Evolutionary conservation across 2,113 vertebrate genomes (phyloP), one percentile per base, ranked within the genome.

Genomic region (Leptodactylus fuscus): DNA sequence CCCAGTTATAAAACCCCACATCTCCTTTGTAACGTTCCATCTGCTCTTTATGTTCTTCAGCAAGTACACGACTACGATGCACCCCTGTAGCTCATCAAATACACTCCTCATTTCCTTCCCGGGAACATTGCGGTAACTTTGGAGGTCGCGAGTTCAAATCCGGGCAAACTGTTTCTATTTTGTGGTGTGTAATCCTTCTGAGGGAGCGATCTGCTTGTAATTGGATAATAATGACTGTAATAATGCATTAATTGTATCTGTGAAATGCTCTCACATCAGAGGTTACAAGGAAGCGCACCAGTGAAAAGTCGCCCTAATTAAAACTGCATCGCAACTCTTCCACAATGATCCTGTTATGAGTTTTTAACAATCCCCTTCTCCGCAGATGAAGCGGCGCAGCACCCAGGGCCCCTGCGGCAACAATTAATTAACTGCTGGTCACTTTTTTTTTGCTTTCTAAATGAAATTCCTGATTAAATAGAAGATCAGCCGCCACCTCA

Each of bases 221-320:
- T 77, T 78, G 74, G 71, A 48, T 85, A 69, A 70, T 85, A 85
- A 85, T 78, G 58, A 51, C 46, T 48, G 32, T 67, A 78, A 85
- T 85, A 78, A 85, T 85, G 22, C 46, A 78, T 78, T 78, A 77
- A 85, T 85, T 85, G 75, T 69, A 85, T 49, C 74, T 53, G 73
- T 16, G 65, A 78, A 78, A 69, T 67, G 73, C 46, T 49, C 49
- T 10, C 27, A 53, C 74, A 85, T 85, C 83, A 85, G 76, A 85
- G 83, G 74, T 78, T 78, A 78, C 16, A 27, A 85, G 77, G 29
- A 41, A 55, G 41, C 38, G 9, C 16, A 29, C 46, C 18, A 65
- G 83, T 51, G 83, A 78, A 85, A 69, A 85, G 83, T 69, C 44
- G 60, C 58, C 51, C 76, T 85, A 78, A 85, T 85, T 85, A 85